Evolutionary conservation across 2,888 invertebrate genomes (phyloP), one percentile per base, ranked within the genome.

Genomic region (Helleia helle): DNA sequence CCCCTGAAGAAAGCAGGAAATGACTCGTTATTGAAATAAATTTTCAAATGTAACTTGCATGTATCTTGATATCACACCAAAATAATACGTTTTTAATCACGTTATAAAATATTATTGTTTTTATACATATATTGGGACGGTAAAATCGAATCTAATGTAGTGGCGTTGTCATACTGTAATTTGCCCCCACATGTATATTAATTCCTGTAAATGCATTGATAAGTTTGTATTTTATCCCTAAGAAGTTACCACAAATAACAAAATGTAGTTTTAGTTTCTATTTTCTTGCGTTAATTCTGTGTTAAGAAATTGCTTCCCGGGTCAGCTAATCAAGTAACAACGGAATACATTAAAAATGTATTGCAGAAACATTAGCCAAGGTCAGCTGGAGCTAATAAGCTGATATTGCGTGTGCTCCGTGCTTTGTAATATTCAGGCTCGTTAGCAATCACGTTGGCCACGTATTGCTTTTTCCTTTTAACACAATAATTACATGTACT

Each of bases 351-450:
- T 61, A 66, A 65, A 63, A 61, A 68, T 67, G 52, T 60, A 66
- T 58, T 24, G 45, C 22, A 28, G 29, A 38, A 45, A 48, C 40
- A 55, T 49, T 50, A 46, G 41, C 55, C 47, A 48, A 48, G 29
- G 25, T 39, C 47, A 42, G 42, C 47, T 47, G 38, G 54, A 56
- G 50, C 14, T 60, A 52, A 44, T 47, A 48, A 51, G 52, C 48
- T 52, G 48, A 46, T 54, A 58, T 62, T 56, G 63, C 65, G 63
- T 64, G 65, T 40, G 31, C 40, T 40, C 56, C 53, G 18, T 50
- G 41, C 51, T 46, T 52, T 59, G 56, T 50, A 59, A 65, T 68
- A 71, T 67, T 66, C 53, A 61, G 44, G 43, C 43, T 53, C 51
- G 57, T 59, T 61, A 58, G 55, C 55, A 54, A 64, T 61, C 54